phyloP scores from a whole-genome alignment of 2,797 vertebrate genomes.

The Sebastes kiyomatsui region DNA sequence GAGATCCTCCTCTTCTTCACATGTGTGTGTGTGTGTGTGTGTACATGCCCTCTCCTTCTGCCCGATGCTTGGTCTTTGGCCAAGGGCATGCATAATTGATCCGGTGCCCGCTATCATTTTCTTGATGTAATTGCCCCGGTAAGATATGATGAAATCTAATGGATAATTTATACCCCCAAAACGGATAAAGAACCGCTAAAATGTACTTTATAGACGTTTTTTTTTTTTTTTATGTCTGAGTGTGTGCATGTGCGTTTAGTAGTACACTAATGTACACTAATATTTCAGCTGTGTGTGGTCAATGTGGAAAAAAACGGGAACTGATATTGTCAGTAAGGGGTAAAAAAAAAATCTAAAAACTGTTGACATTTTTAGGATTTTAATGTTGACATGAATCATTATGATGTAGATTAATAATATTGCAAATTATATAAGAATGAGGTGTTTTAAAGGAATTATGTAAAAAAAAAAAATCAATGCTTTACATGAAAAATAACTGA shows the following conservation, averaged over 20 bases:
- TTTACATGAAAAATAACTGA: background rate
- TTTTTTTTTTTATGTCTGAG: slow-evolving; percentile 4
- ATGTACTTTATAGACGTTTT: slow-evolving; percentile 55
- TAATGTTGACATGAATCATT: background rate
- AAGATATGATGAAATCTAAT: slow-evolving; percentile 99
- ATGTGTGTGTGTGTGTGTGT: slow-evolving; percentile 48
- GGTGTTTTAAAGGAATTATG: background rate
- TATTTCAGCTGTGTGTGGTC: slow-evolving; percentile 28
- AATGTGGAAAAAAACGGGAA: background rate
- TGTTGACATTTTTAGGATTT: background rate
- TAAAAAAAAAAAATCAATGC: background rate
- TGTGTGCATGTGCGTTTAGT: slow-evolving; percentile 1
- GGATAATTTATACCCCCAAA: slow-evolving; percentile 94
- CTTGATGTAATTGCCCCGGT: slow-evolving; percentile 99
- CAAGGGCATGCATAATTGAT: slow-evolving; percentile 99
- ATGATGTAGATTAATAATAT: background rate
- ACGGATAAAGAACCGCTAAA: slow-evolving; percentile 85
- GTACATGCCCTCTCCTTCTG: slow-evolving; percentile 87
- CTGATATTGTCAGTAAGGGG: background rate
- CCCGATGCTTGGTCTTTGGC: slow-evolving; percentile 94
- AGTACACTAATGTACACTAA: background rate
- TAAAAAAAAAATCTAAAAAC: background rate
- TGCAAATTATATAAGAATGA: background rate
- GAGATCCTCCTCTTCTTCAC: slow-evolving; percentile 87
- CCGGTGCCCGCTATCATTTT: slow-evolving; percentile 96